Percentiles rank a stretch among this genome's conserved stretches.
Conservation (phyloP, 2,888 invertebrate genomes). For the Chrysina gloriosa region DNA sequence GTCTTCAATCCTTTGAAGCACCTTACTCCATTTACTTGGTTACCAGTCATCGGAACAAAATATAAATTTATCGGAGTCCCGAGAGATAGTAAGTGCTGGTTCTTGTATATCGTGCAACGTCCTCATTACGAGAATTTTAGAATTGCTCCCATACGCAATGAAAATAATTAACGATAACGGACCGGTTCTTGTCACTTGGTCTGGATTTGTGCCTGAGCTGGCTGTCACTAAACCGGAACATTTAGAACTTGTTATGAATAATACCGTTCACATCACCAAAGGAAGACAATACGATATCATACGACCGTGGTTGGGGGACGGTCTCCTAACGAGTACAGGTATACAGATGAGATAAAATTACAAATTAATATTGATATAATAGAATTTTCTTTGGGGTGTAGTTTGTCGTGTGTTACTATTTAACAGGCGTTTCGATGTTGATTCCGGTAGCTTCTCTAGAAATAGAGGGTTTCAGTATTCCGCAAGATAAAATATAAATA, state of each 20-base stretch:
- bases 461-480: too few species aligned
- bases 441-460: too few species aligned
- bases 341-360: too few species aligned
- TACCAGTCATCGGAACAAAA: slow-evolving; percentile 23
- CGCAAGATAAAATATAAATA: too few species aligned
- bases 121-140: slow-evolving; percentile 42
- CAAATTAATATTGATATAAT: too few species aligned
- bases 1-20: neutral
- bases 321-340: slow-evolving; percentile 30
- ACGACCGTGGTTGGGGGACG: slow-evolving; percentile 39
- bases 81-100: slow-evolving; percentile 2
- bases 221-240: slow-evolving; percentile 52
- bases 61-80: slow-evolving; percentile 3
- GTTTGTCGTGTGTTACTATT: too few species aligned
- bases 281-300: slow-evolving; percentile 49
- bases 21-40: neutral
- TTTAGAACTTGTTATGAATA: slow-evolving; percentile 47
- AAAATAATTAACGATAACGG: slow-evolving; percentile 34
- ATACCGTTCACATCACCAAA: slow-evolving; percentile 50
- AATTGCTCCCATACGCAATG: slow-evolving; percentile 45
- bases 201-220: slow-evolving; percentile 48
- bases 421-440: too few species aligned
- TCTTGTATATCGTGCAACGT: neutral
- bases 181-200: slow-evolving; percentile 52
- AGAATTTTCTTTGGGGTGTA: too few species aligned